These are phyloP conservation scores for Amblyraja radiata DNA, from an alignment of 2,797 vertebrate genomes.

Conservation along the genomic window DNA sequence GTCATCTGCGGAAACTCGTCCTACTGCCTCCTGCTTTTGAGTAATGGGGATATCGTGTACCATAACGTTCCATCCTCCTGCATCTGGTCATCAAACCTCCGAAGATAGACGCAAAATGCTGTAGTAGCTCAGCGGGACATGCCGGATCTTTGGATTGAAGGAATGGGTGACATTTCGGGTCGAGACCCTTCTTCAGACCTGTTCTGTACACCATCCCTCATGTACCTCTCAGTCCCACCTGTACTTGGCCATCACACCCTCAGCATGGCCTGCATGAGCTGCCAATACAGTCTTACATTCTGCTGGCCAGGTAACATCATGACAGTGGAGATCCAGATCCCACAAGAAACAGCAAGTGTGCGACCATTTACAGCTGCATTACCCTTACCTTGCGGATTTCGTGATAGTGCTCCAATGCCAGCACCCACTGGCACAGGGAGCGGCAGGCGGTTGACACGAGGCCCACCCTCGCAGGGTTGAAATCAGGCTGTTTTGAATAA, in stretches of 20 bases:
- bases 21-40: no score
- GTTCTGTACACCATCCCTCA: background rate
- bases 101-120: no score
- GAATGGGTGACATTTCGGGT: no score
- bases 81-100: no score
- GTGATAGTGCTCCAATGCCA: slow-evolving; percentile 55
- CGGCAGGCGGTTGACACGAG: slow-evolving; percentile 54
- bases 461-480: slow-evolving; percentile 54
- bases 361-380: background rate
- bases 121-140: no score
- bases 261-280: background rate
- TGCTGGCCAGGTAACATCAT: background rate
- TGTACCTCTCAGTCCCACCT: background rate
- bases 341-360: background rate
- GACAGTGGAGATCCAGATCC: background rate
- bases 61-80: background rate
- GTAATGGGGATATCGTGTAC: background rate
- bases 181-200: background rate
- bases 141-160: no score
- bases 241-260: background rate
- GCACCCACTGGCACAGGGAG: slow-evolving; percentile 58
- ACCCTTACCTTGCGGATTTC: slow-evolving; percentile 52
- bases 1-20: no score
- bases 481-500: slow-evolving; percentile 50
- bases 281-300: no score